Evolutionary conservation across 2,113 vertebrate genomes (phyloP).

Genomic region (Xiphophorus couchianus): DNA sequence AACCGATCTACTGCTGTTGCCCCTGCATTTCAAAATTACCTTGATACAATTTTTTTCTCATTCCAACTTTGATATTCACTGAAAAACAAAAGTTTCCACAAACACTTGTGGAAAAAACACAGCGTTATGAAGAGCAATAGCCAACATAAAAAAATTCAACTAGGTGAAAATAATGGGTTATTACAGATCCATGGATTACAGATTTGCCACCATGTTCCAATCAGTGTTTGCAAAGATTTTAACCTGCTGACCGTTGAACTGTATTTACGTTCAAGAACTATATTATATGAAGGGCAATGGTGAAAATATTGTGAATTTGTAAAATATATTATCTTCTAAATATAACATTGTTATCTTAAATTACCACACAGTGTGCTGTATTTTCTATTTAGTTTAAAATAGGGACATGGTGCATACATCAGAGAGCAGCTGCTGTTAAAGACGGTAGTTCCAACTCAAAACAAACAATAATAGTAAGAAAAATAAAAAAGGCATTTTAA

Average conservation of each 20-base stretch:
- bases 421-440: no score
- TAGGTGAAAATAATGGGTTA: neutral
- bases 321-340: no score
- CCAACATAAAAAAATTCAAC: neutral
- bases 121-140: neutral
- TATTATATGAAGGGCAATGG: no score
- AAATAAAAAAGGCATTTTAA: no score
- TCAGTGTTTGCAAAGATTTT: neutral
- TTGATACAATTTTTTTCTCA: constrained; percentile 13
- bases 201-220: neutral
- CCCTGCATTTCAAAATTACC: neutral
- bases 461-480: no score
- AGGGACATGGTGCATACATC: no score
- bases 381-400: no score
- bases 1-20: constrained; percentile 2
- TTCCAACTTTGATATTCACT: neutral
- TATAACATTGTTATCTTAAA: no score
- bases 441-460: no score
- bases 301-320: no score
- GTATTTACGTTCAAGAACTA: neutral
- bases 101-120: neutral
- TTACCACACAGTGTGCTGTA: no score
- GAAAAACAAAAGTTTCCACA: neutral
- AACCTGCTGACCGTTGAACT: neutral
- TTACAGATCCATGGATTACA: neutral